A percentile compares a stretch with the other conserved stretches of the same genome.
Evolutionary conservation across 2,797 vertebrate species (phyloP).

Genomic region (Esox masquinongy): DNA sequence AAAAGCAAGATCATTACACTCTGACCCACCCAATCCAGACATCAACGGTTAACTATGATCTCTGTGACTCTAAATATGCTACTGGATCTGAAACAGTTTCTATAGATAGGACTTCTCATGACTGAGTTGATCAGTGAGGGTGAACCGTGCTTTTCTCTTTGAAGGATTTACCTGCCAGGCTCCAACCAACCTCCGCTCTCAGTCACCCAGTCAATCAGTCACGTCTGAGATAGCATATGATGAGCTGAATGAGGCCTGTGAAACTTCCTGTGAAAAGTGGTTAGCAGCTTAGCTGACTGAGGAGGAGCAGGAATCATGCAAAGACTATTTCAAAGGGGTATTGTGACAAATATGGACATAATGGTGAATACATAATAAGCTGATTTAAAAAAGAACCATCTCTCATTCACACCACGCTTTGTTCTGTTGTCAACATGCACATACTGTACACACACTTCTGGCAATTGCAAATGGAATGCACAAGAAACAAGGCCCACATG

Average conservation of each 20-base stretch:
- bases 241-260: slow-evolving; percentile 29
- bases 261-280: slow-evolving; percentile 57
- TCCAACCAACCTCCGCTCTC: background rate
- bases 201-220: background rate
- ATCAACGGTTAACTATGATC: background rate
- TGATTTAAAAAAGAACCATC: background rate
- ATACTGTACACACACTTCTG: background rate
- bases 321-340: background rate
- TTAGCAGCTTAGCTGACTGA: slow-evolving; percentile 37
- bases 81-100: background rate
- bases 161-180: background rate
- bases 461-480: background rate
- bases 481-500: background rate
- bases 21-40: no score
- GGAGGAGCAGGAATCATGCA: background rate
- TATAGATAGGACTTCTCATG: background rate
- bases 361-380: background rate
- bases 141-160: background rate
- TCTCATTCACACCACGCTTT: background rate
- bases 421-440: background rate
- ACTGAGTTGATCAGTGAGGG: background rate
- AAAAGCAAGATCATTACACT: no score
- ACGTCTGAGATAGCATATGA: slow-evolving; percentile 24
- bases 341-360: background rate
- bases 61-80: background rate